Evolutionary conservation across 2,113 vertebrate genomes (phyloP).

Genomic region (Microtus ochrogaster): DNA sequence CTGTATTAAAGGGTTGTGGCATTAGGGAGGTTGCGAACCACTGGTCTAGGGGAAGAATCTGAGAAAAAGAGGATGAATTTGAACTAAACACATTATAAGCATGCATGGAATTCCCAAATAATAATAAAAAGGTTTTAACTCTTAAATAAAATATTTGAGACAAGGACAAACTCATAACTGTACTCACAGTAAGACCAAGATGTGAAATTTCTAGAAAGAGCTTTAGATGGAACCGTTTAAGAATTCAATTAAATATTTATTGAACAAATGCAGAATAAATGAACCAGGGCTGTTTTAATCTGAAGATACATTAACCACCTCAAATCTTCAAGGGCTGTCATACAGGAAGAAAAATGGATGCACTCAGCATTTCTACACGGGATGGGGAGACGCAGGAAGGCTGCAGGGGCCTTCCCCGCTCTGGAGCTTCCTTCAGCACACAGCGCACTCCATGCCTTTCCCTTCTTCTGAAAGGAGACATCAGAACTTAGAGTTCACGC

Average conservation of each 20-base stretch:
- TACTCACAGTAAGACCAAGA: neutral
- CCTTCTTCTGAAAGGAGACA: neutral
- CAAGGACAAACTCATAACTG: neutral
- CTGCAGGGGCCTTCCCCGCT: neutral
- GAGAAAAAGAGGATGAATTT: neutral
- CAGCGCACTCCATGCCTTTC: neutral
- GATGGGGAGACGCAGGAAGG: neutral
- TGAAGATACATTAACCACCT: constrained; percentile 15
- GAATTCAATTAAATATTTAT: constrained; percentile 77
- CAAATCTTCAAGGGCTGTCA: neutral
- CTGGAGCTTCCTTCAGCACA: neutral
- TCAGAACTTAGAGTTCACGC: neutral
- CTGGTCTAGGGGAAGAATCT: neutral
- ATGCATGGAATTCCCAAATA: neutral
- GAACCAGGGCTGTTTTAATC: constrained; percentile 10
- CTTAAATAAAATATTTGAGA: constrained; percentile 5
- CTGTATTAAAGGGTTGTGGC: neutral
- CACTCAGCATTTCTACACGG: neutral
- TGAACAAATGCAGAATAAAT: constrained; percentile 69
- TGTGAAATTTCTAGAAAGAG: neutral
- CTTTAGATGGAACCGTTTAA: constrained; percentile 12
- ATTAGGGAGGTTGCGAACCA: neutral
- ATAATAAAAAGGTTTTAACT: neutral
- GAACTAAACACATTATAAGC: neutral
- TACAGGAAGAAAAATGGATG: neutral